Base-by-base conservation (phyloP, 2,797 vertebrate genomes). In the Rhynchonycteris naso region DNA sequence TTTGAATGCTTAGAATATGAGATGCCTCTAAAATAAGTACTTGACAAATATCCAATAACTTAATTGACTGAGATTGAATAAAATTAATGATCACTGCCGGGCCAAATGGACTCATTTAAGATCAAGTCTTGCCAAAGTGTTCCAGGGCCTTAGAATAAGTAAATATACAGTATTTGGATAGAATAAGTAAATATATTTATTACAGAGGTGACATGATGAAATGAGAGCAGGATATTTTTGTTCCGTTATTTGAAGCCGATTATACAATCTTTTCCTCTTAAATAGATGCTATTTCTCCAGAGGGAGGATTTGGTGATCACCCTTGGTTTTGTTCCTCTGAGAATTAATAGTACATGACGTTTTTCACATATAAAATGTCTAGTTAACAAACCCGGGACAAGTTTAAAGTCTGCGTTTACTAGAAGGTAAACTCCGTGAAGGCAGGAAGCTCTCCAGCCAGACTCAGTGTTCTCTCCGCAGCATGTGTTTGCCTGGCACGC, bases 181-280 rank as follows among this genome's bases (percentile, higher is more conserved):
- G 10, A 85, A 15, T 68, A 94, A 80, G 2, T 90, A 85, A 58
- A 59, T 91, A 63, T 47, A 89, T 95, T 96, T 22, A 38, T 75
- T 8, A 6, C 21, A 5, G 3, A 33, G 9, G 13, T 63, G 56
- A 90, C 3, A 58, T 30, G 16, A 4, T 58, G 2, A 68, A 72
- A 72, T 22, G 69, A 93, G 7, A 30, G 8, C 7, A 18, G 11
- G 8, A 26, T 52, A 54, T 63, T 74, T 26, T 72, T 93, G 69
- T 91, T 21, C 66, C 58, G 66, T 83, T 74, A 65, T 91, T 38
- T 56, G n/a, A 68, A 80, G 28, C 18, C 58, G 24, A 8, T 50
- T 26, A 72, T 79, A 69, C 5, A 78, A 54, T 5, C 2, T 21
- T 66, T 90, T 93, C 24, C 84, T 78, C 68, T 78, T n/a, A 84